These are phyloP conservation scores for Clostera curtula DNA, from an alignment of 2,888 invertebrate species.

Conservation along the genomic window DNA sequence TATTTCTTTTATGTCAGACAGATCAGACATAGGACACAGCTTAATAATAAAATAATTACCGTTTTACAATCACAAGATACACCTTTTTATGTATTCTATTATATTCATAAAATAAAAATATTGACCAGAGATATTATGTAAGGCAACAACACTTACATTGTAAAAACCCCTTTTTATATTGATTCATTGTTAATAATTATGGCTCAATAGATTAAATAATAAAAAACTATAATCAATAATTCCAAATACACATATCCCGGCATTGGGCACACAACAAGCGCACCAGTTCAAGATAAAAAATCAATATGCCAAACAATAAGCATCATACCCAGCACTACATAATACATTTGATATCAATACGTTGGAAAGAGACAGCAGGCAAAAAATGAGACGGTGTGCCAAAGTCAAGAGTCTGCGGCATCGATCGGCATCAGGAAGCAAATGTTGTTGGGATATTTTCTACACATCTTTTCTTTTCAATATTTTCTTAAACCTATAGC, in stretches of 20 bases:
- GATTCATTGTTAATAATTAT: slow-evolving; percentile 2
- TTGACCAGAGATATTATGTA: too few relatives aligned
- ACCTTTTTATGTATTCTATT: too few relatives aligned
- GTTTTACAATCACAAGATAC: too few relatives aligned
- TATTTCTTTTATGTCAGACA: too few relatives aligned
- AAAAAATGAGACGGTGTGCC: slow-evolving; percentile 48
- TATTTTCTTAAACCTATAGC: slow-evolving; percentile 19
- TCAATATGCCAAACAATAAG: slow-evolving; percentile 66
- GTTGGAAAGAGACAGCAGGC: slow-evolving; percentile 51
- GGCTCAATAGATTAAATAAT: slow-evolving; percentile 5
- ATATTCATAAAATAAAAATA: too few relatives aligned
- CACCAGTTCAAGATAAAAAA: slow-evolving; percentile 50
- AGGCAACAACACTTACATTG: too few relatives aligned
- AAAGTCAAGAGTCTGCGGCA: slow-evolving; percentile 69
- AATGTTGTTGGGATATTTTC: slow-evolving; percentile 20
- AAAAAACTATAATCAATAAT: slow-evolving; percentile 17
- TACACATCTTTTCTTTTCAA: slow-evolving; percentile 23
- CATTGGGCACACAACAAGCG: slow-evolving; percentile 25
- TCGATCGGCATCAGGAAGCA: slow-evolving; percentile 53
- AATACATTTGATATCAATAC: slow-evolving; percentile 46
- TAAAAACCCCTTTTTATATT: not conserved
- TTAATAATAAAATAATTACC: too few relatives aligned
- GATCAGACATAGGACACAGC: too few relatives aligned
- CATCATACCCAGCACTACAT: slow-evolving; percentile 46
- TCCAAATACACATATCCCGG: slow-evolving; percentile 20